Evolutionary conservation across 1,140 invertebrate species (phyloP).

Genomic region (Panagrolaimus sp.): DNA sequence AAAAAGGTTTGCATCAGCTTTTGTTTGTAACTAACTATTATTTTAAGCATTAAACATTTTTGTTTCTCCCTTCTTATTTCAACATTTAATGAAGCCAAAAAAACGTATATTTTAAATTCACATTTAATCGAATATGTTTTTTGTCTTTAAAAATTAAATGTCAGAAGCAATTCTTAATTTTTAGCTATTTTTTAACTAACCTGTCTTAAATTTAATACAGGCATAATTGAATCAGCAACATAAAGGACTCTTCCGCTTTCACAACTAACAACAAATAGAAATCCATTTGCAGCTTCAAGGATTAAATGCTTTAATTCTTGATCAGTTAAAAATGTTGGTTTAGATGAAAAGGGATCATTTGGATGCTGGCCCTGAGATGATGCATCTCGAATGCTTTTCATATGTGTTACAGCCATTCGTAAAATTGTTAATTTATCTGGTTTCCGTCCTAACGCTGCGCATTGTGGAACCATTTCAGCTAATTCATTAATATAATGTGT

Average conservation of each 20-base stretch:
- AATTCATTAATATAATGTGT: slow-evolving; percentile 98
- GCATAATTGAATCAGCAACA: slow-evolving; percentile 93
- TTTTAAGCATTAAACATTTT: no score
- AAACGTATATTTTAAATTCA: no score
- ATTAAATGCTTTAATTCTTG: slow-evolving; percentile 98
- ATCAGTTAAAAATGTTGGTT: slow-evolving; percentile 96
- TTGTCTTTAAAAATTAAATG: no score
- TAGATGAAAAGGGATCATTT: slow-evolving; percentile 69
- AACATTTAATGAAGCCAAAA: no score
- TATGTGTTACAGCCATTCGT: slow-evolving; percentile 97
- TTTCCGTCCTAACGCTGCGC: slow-evolving; percentile 84
- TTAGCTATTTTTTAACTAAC: slow-evolving; percentile 59
- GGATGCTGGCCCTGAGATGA: slow-evolving; percentile 7
- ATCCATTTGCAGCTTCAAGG: slow-evolving; percentile 96
- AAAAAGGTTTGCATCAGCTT: no score
- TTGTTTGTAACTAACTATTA: no score
- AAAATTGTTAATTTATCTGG: slow-evolving; percentile 98
- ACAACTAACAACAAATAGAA: slow-evolving; percentile 95
- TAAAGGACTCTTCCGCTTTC: slow-evolving; percentile 94
- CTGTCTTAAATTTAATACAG: slow-evolving; percentile 90
- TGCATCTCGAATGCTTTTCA: slow-evolving; percentile 80
- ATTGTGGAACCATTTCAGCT: slow-evolving; percentile 94
- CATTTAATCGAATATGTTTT: no score
- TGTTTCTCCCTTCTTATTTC: no score
- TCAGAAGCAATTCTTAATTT: no score